Conservation (phyloP, 2,888 invertebrate species). For the Siphonodentalium dalli region DNA sequence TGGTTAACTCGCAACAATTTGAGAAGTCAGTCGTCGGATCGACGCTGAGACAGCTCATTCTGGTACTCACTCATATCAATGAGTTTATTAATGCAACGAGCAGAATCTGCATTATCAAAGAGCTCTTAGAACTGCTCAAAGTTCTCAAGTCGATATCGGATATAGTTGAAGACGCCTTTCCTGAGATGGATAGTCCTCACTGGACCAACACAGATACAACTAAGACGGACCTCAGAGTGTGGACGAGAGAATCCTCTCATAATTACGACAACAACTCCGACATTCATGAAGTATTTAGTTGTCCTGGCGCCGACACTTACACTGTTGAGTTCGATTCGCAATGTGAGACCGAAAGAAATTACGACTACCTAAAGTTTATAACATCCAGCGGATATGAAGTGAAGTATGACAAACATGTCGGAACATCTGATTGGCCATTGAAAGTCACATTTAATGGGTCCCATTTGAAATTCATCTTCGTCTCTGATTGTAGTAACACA, state of each 20-base stretch:
- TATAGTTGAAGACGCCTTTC: too few species aligned
- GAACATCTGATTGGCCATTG: conserved; percentile 59
- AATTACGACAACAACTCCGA: conserved; percentile 62
- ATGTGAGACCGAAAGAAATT: conserved; percentile 63
- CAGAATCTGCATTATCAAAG: too few species aligned
- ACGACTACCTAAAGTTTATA: conserved; percentile 63
- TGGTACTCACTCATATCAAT: too few species aligned
- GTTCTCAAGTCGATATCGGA: too few species aligned
- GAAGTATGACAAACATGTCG: conserved; percentile 60
- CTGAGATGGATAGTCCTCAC: conserved; percentile 52
- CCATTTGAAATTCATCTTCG: conserved; percentile 60
- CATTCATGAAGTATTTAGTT: conserved; percentile 58
- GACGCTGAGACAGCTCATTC: too few species aligned
- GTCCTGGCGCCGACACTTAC: conserved; percentile 61
- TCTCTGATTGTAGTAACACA: conserved; percentile 62
- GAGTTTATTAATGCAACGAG: too few species aligned
- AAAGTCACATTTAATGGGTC: conserved; percentile 54
- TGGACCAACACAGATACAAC: conserved; percentile 45
- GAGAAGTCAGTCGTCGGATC: too few species aligned
- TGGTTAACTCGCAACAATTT: too few species aligned
- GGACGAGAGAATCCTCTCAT: conserved; percentile 62
- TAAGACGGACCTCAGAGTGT: conserved; percentile 56
- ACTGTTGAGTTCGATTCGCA: conserved; percentile 60
- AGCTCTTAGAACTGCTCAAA: too few species aligned
- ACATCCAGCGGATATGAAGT: conserved; percentile 56